These are phyloP conservation scores for Macrotrachela quadricornifera DNA, from an alignment of 1,140 invertebrate species.

Conservation along the genomic window DNA sequence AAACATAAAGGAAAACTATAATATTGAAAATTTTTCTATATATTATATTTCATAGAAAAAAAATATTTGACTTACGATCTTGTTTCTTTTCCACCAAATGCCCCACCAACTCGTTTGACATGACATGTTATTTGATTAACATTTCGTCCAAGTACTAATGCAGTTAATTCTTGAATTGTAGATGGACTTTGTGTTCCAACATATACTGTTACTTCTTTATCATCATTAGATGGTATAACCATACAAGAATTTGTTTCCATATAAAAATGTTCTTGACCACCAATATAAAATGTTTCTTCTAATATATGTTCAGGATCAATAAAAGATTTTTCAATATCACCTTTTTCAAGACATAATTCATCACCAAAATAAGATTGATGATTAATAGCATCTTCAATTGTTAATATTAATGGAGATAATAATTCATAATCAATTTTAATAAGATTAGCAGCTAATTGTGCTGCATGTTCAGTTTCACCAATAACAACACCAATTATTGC, in stretches of 20 bases:
- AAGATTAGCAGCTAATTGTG: constrained; percentile 38
- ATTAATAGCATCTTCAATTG: constrained; percentile 38
- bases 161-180: constrained; percentile 46
- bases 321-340: too few species aligned
- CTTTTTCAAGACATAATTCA: too few species aligned
- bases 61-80: constrained; percentile 34
- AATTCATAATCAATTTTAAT: constrained; percentile 41
- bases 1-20: too few species aligned
- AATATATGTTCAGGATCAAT: constrained; percentile 28
- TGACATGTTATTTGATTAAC: constrained; percentile 47
- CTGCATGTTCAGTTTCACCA: constrained; percentile 37
- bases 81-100: constrained; percentile 85
- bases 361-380: constrained; percentile 18
- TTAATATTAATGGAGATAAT: constrained; percentile 33
- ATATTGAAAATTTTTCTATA: too few species aligned
- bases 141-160: constrained; percentile 47
- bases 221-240: constrained; percentile 47
- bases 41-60: too few species aligned
- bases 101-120: constrained; percentile 65
- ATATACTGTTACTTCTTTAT: constrained; percentile 63
- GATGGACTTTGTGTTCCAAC: constrained; percentile 58
- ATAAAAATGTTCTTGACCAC: constrained; percentile 91
- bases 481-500: constrained; percentile 50
- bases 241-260: constrained; percentile 51
- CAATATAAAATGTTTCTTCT: constrained; percentile 52